A percentile compares a stretch with the other conserved stretches of the same genome.
Conservation (phyloP, 2,113 vertebrate species). For the Laterallus jamaicensis region DNA sequence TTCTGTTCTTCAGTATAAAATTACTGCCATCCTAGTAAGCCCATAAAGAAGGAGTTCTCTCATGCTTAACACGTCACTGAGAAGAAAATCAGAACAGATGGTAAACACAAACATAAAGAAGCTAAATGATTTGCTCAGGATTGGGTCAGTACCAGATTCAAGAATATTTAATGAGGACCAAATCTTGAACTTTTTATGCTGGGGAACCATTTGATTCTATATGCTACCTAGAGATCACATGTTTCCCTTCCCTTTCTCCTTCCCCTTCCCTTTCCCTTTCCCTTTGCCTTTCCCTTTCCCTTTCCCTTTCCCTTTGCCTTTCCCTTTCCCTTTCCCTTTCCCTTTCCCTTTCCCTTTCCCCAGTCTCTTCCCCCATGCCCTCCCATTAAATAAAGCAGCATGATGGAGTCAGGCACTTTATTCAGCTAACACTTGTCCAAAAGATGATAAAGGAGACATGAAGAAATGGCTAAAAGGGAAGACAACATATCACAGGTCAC, state of each 20-base stretch:
- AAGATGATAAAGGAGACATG: neutral
- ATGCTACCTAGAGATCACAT: neutral
- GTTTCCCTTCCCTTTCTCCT: too few relatives aligned
- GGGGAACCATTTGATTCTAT: neutral
- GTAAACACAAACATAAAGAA: neutral
- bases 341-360: too few relatives aligned
- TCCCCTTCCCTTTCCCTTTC: too few relatives aligned
- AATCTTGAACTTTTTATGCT: neutral
- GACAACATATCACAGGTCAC: neutral
- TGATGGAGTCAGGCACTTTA: fast-evolving
- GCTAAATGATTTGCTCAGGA: neutral
- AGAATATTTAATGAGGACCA: neutral
- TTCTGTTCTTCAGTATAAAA: neutral
- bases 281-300: too few relatives aligned
- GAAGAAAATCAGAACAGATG: neutral
- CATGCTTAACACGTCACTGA: neutral
- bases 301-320: too few relatives aligned
- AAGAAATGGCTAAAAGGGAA: neutral
- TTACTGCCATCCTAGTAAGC: neutral
- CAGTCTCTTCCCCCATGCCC: too few relatives aligned
- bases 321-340: too few relatives aligned
- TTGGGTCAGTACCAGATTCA: neutral
- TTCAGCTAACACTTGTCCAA: neutral
- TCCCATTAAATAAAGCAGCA: neutral
- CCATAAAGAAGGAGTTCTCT: neutral